Percentiles rank a stretch among this genome's conserved stretches.
Evolutionary conservation across 2,113 vertebrate genomes (phyloP).

Genomic region (Bambusicola thoracicus): DNA sequence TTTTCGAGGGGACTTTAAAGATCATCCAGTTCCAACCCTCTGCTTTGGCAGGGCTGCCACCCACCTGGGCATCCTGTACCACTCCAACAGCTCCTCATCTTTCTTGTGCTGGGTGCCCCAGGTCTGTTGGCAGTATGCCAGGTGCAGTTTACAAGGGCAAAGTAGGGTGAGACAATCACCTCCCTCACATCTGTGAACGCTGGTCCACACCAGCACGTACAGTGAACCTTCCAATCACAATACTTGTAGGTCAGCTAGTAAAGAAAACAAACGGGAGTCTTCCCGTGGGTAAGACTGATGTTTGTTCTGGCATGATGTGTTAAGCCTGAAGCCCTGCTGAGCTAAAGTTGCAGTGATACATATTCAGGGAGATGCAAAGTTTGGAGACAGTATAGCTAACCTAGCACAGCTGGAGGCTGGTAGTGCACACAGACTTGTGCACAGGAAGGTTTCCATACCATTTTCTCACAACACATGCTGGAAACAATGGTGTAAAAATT

Average conservation of each 20-base stretch:
- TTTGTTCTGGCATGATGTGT: neutral
- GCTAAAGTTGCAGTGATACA: neutral
- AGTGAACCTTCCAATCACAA: neutral
- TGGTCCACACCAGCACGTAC: neutral
- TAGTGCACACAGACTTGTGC: neutral
- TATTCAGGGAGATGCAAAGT: fast-evolving
- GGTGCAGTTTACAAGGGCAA: too few species aligned
- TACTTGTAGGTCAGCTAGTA: neutral
- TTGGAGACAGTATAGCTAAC: neutral
- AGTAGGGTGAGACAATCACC: too few species aligned
- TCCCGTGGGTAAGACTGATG: neutral
- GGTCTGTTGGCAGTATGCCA: too few species aligned
- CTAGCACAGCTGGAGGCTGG: neutral
- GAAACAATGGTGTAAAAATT: neutral
- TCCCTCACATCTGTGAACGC: neutral
- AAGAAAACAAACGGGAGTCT: neutral
- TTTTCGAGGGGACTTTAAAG: too few species aligned
- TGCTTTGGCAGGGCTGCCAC: too few species aligned
- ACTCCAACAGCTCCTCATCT: too few species aligned
- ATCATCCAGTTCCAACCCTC: too few species aligned
- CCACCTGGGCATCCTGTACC: too few species aligned
- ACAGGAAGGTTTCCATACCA: neutral
- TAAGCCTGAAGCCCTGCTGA: neutral
- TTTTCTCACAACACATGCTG: neutral
- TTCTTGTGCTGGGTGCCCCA: too few species aligned